These are phyloP conservation scores for Yponomeuta malinellus DNA, from an alignment of 2,888 invertebrate genomes.

Conservation along the genomic window DNA sequence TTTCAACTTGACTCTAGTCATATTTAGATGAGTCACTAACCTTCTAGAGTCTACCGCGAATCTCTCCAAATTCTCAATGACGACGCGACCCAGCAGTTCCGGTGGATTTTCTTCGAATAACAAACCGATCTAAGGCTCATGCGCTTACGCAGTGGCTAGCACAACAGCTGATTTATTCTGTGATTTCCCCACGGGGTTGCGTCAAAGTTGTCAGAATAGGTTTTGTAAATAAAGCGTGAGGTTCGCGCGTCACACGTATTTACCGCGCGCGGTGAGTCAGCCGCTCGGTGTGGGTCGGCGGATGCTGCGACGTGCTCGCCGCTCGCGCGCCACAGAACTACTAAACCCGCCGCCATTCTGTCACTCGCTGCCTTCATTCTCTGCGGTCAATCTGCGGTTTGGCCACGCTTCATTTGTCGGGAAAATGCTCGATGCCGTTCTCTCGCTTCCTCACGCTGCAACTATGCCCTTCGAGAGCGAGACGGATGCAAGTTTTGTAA, in stretches of 20 bases:
- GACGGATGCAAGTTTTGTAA: constrained; percentile 60
- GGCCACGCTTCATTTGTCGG: constrained; percentile 76
- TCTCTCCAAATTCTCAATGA: constrained; percentile 39
- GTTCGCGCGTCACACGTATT: constrained; percentile 38
- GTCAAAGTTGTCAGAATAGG: constrained; percentile 31
- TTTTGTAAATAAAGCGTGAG: constrained; percentile 29
- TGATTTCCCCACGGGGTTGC: constrained; percentile 41
- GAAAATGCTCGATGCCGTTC: constrained; percentile 61
- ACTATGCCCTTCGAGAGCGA: constrained; percentile 37
- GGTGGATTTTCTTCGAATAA: constrained; percentile 33
- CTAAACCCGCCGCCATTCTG: constrained; percentile 72
- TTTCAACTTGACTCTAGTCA: constrained; percentile 74
- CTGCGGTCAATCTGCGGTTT: constrained; percentile 77
- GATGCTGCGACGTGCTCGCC: constrained; percentile 41
- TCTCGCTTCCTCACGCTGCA: constrained; percentile 42
- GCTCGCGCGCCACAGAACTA: constrained; percentile 63
- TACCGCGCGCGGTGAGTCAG: constrained; percentile 28
- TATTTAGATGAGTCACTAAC: constrained; percentile 67
- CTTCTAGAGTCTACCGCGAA: constrained; percentile 32
- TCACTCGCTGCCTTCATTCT: constrained; percentile 75
- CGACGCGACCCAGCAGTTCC: constrained; percentile 39
- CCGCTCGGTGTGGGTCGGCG: constrained; percentile 5
- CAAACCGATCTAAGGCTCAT: constrained; percentile 9
- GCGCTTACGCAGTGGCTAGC: constrained; percentile 38
- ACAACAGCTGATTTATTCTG: constrained; percentile 56